These are phyloP conservation scores for Diabrotica undecimpunctata DNA, from an alignment of 1,140 invertebrate species.

Conservation along the genomic window DNA sequence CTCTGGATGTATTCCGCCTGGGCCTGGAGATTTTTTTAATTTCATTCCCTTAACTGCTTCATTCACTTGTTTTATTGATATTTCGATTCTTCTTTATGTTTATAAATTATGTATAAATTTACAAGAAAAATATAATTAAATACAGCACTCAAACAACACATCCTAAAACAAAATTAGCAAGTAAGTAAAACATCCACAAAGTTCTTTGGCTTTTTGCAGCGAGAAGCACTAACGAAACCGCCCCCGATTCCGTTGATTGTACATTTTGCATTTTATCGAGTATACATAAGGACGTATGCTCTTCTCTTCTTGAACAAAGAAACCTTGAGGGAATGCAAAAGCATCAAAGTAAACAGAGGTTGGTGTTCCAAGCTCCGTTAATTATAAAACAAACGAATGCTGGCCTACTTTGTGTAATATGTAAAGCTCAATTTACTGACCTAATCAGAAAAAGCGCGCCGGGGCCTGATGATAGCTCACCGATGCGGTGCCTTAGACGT, in stretches of 20 bases:
- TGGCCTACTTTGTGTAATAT: slow-evolving; percentile 22
- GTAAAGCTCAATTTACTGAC: slow-evolving; percentile 28
- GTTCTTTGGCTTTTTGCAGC: background rate
- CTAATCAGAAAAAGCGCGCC: slow-evolving; percentile 27
- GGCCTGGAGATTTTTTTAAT: no score
- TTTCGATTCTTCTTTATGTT: no score
- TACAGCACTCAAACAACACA: no score
- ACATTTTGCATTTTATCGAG: background rate
- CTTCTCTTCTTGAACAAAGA: slow-evolving; percentile 1
- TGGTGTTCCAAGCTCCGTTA: slow-evolving; percentile 8
- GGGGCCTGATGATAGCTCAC: background rate
- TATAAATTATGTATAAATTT: no score
- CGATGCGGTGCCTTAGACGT: background rate
- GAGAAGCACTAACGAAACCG: background rate
- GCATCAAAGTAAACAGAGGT: slow-evolving; percentile 13
- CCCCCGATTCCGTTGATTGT: background rate
- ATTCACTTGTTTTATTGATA: no score
- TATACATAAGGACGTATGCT: slow-evolving; percentile 4
- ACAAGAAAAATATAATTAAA: no score
- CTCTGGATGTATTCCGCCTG: no score
- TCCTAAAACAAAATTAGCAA: no score
- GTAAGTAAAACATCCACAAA: no score
- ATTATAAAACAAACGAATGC: slow-evolving; percentile 28
- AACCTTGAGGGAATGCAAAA: slow-evolving; percentile 15
- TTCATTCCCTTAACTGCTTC: no score